phyloP scores from a whole-genome alignment of 2,797 vertebrate species.

The Rhynchonycteris naso region DNA sequence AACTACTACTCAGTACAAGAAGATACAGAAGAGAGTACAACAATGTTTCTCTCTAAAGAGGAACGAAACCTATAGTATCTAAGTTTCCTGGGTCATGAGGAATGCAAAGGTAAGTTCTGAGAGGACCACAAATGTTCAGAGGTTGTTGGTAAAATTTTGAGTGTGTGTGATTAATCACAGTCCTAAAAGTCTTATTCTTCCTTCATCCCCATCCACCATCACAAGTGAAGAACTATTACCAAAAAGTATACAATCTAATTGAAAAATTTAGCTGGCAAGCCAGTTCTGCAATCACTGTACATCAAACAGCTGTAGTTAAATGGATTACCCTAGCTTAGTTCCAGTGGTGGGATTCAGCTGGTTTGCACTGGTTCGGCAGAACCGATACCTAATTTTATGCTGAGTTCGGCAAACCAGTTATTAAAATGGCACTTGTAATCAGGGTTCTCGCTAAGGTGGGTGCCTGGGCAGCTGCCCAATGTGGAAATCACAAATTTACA shows the following conservation, averaged over 20 bases:
- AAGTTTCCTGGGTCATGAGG: background rate
- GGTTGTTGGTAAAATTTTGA: background rate
- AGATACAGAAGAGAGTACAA: background rate
- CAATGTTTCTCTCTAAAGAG: background rate
- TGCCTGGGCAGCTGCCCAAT: too few relatives aligned
- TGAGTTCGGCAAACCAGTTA: too few relatives aligned
- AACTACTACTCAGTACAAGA: background rate
- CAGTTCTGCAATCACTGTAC: background rate
- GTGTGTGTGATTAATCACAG: background rate
- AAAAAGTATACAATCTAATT: background rate
- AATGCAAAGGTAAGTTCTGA: background rate
- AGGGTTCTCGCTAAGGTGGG: too few relatives aligned
- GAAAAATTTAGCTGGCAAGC: background rate
- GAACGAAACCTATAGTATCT: background rate
- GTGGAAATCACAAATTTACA: too few relatives aligned
- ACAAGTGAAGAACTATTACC: background rate
- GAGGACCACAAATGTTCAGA: background rate
- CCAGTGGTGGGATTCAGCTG: too few relatives aligned
- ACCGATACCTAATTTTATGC: too few relatives aligned
- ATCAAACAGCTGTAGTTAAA: background rate
- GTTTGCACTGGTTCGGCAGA: too few relatives aligned
- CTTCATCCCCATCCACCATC: background rate
- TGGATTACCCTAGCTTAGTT: background rate
- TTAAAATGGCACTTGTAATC: too few relatives aligned
- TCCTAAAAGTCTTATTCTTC: background rate